Conservation (phyloP, 1,140 invertebrate species). For the Rhopalosiphum padi region DNA sequence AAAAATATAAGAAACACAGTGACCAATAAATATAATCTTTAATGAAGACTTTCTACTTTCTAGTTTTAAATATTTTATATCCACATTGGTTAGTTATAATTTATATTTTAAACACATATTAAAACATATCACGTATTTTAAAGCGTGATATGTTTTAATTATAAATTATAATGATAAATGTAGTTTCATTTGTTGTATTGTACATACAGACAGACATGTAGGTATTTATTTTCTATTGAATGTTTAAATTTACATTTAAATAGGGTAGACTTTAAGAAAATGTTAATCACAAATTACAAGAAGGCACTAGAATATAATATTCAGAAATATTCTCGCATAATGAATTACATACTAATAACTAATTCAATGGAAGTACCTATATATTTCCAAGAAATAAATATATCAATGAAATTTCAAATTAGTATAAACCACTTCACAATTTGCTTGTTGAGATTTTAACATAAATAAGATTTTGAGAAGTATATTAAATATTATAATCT, state of each 20-base stretch:
- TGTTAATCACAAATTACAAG: background rate
- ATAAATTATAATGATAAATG: background rate
- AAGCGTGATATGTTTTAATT: background rate
- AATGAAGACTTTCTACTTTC: background rate
- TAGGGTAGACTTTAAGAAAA: background rate
- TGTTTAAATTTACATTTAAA: background rate
- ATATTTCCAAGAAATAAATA: background rate
- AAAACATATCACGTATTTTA: background rate
- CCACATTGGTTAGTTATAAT: background rate
- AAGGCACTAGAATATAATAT: background rate
- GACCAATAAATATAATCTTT: background rate
- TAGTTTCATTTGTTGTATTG: background rate
- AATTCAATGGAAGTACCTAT: background rate
- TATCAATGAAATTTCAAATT: background rate
- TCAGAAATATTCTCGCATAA: background rate
- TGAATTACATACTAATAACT: background rate
- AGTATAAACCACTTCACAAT: background rate
- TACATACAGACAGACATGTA: background rate
- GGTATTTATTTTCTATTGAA: background rate
- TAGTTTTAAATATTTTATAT: background rate
- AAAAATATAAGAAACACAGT: background rate
- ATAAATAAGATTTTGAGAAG: background rate
- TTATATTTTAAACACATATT: background rate
- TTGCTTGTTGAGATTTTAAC: background rate
- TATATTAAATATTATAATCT: background rate